Evolutionary conservation across 2,113 vertebrate species (phyloP), one percentile per base, ranked within the genome.

Genomic region (Mesocricetus auratus): DNA sequence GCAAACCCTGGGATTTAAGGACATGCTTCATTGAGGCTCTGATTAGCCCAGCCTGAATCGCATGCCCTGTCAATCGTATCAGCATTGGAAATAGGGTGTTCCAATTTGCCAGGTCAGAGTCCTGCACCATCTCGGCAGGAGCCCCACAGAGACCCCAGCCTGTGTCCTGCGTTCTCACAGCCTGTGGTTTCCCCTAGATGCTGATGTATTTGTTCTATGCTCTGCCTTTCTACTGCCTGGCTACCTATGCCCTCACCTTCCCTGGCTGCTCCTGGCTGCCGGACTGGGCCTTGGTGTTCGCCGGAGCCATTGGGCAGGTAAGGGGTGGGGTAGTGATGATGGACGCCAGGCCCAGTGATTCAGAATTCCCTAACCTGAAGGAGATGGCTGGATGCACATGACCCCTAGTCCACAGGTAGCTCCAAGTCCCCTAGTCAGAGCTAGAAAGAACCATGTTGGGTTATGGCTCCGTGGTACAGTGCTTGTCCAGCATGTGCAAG

Each of bases 261-360:
- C 99, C 99, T 0, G 99, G 99, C 16, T 99, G 99, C 96, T 98
- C 98, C 21, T 99, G 99, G 99, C 98, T 99, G 98, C 98, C 99
- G 0, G 99, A 99, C 97, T 99, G 98, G 99, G 98, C 99, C 15
- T 58, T 99, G 81, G 98, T 99, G 96, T 98, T 98, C 1, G 99
- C 99, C 1, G 99, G 99, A 5, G 99, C 98, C 42, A 77, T 99
- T 1, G 99, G 99, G 7, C 99, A 99, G 99, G 99, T 99, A 97
- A 98, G 94, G 83, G 29, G 10, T 42, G 53, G 50, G 53, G 17
- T 81, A 60, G 15, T 39, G n/a, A 42, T 68, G 56, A 19, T 58
- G 36, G 29, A 12, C 6, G 56, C 17, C 26, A 85, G 75, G 50
- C 58, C 86, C 4, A 33, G 9, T 26, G 47, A 13, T 45, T 45